Conservation (phyloP, 2,888 invertebrate genomes). For the Drosophila kanekoi region DNA sequence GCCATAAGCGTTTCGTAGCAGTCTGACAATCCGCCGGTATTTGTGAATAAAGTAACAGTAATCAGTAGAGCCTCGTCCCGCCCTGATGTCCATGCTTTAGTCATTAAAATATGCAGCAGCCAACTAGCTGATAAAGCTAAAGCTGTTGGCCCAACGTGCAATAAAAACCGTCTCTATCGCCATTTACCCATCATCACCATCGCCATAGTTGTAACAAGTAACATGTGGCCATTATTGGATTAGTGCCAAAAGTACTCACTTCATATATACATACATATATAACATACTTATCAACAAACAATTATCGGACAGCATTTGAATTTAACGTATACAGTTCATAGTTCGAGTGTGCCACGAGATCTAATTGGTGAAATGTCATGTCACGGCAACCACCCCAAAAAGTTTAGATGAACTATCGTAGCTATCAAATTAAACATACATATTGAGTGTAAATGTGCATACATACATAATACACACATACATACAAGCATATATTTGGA, state of each 20-base stretch:
- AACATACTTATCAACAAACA: neutral
- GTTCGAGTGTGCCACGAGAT: neutral
- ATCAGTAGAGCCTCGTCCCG: no score
- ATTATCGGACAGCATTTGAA: no score
- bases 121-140: neutral
- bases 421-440: no score
- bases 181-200: conserved; percentile 17
- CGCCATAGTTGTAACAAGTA: conserved; percentile 53
- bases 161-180: conserved; percentile 31
- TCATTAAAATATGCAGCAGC: conserved; percentile 1
- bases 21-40: neutral
- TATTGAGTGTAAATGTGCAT: no score
- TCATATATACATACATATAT: conserved; percentile 8
- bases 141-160: conserved; percentile 44
- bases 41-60: neutral
- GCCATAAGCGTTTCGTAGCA: conserved; percentile 85
- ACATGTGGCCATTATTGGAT: conserved; percentile 58
- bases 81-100: neutral
- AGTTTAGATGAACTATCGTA: no score
- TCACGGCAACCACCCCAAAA: no score
- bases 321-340: no score
- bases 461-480: no score
- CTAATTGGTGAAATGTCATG: no score
- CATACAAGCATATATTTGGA: no score
- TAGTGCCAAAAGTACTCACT: conserved; percentile 61